phyloP scores from a whole-genome alignment of 2,888 invertebrate genomes.

The Phoronis australis region DNA sequence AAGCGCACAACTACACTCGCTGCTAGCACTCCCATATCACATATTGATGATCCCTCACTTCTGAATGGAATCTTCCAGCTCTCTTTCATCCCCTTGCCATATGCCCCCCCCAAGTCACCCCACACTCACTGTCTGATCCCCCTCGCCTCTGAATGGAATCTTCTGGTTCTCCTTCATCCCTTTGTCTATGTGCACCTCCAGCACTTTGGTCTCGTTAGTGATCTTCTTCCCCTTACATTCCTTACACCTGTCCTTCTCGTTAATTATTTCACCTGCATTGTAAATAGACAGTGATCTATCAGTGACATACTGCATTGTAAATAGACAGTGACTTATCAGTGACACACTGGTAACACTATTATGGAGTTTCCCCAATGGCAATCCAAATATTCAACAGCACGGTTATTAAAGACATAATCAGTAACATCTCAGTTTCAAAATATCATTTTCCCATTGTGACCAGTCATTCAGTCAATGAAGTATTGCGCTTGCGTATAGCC shows the following conservation, averaged over 20 bases:
- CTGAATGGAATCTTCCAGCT: constrained; percentile 78
- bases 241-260: constrained; percentile 75
- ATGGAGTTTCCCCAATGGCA: too few relatives aligned
- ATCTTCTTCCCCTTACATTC: constrained; percentile 80
- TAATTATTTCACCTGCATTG: constrained; percentile 49
- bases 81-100: constrained; percentile 85
- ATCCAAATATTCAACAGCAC: too few relatives aligned
- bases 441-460: too few relatives aligned
- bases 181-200: constrained; percentile 83
- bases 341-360: too few relatives aligned
- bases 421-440: too few relatives aligned
- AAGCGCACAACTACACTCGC: too few relatives aligned
- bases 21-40: too few relatives aligned
- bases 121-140: constrained; percentile 68
- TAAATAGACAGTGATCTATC: background rate
- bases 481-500: too few relatives aligned
- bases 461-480: too few relatives aligned
- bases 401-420: too few relatives aligned
- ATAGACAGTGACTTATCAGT: background rate
- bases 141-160: constrained; percentile 80
- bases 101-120: too few relatives aligned
- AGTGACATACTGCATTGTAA: constrained; percentile 32
- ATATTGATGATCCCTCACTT: too few relatives aligned
- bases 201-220: constrained; percentile 72
- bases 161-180: constrained; percentile 84